A percentile compares a stretch with the other conserved stretches of the same genome.
phyloP scores from a whole-genome alignment of 2,888 invertebrate species.

The Apamea epomidion region DNA sequence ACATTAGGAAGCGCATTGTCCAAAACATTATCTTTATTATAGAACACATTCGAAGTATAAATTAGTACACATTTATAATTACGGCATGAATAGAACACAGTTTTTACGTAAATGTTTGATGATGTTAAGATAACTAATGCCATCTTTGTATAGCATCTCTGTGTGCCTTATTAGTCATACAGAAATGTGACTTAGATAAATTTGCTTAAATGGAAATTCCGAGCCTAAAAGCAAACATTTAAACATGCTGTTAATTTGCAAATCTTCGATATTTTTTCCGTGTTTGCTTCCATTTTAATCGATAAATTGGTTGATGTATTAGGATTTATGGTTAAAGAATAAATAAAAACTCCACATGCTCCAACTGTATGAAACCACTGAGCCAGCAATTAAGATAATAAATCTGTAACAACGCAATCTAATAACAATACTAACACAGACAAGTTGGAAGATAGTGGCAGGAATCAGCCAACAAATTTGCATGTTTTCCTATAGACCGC shows the following conservation, averaged over 20 bases:
- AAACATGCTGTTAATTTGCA: conserved; percentile 37
- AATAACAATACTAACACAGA: conserved; percentile 60
- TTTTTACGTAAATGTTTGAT: conserved; percentile 52
- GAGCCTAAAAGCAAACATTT: conserved; percentile 57
- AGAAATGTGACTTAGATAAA: conserved; percentile 55
- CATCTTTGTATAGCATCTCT: conserved; percentile 47
- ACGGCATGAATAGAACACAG: conserved; percentile 18
- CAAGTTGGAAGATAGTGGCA: conserved; percentile 61
- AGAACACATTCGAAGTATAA: conserved; percentile 16
- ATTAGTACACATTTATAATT: conserved; percentile 24
- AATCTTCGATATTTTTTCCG: conserved; percentile 38
- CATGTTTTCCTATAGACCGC: conserved; percentile 65
- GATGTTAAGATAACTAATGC: conserved; percentile 44
- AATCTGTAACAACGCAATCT: conserved; percentile 54
- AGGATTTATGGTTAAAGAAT: conserved; percentile 12
- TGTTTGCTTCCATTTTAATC: conserved; percentile 8
- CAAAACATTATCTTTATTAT: conserved; percentile 16
- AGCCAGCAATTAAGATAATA: conserved; percentile 51
- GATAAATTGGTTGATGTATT: conserved; percentile 13
- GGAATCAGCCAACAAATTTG: conserved; percentile 63
- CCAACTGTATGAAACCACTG: conserved; percentile 25
- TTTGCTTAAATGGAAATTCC: conserved; percentile 55
- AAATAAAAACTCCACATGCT: conserved; percentile 19
- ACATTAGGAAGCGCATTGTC: conserved; percentile 43
- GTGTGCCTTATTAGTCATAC: conserved; percentile 55